A percentile compares a stretch with the other conserved stretches of the same genome.
Conservation (phyloP, 2,797 vertebrate species). For the Chiroxiphia lanceolata region DNA sequence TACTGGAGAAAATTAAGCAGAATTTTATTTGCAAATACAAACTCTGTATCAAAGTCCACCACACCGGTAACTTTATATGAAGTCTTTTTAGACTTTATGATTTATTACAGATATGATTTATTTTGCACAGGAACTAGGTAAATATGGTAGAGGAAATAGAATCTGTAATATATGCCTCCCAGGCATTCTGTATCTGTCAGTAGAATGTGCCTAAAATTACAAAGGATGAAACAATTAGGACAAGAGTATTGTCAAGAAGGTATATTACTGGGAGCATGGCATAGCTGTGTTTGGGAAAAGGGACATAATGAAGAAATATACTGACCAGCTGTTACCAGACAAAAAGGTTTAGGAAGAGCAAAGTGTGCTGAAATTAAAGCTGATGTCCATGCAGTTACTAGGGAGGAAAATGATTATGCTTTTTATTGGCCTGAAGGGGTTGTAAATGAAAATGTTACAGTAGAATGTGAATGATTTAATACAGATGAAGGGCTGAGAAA, state of each 20-base stretch:
- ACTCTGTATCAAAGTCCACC: not conserved
- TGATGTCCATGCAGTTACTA: conserved; percentile 52
- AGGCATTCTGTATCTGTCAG: not conserved
- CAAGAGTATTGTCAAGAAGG: not conserved
- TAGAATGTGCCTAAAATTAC: conserved; percentile 5
- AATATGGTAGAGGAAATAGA: not conserved
- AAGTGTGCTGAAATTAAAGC: conserved; percentile 48
- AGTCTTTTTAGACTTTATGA: not conserved
- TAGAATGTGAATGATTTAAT: conserved; percentile 47
- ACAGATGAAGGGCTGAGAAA: conserved; percentile 19
- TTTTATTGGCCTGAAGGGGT: conserved; percentile 64
- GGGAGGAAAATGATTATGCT: conserved; percentile 52
- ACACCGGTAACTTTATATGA: not conserved
- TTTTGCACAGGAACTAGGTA: conserved; percentile 4
- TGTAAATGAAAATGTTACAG: conserved; percentile 60
- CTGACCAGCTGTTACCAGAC: conserved; percentile 41
- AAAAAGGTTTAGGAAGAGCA: conserved; percentile 38
- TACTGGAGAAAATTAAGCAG: not conserved
- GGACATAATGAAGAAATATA: conserved; percentile 33
- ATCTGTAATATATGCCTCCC: not conserved
- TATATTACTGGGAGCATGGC: not conserved
- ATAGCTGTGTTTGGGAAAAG: not conserved
- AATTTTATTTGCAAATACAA: conserved; percentile 15
- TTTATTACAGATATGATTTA: not conserved
- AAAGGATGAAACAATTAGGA: not conserved